Conservation (phyloP, 2,888 invertebrate genomes). For the Euzetes globulus region DNA sequence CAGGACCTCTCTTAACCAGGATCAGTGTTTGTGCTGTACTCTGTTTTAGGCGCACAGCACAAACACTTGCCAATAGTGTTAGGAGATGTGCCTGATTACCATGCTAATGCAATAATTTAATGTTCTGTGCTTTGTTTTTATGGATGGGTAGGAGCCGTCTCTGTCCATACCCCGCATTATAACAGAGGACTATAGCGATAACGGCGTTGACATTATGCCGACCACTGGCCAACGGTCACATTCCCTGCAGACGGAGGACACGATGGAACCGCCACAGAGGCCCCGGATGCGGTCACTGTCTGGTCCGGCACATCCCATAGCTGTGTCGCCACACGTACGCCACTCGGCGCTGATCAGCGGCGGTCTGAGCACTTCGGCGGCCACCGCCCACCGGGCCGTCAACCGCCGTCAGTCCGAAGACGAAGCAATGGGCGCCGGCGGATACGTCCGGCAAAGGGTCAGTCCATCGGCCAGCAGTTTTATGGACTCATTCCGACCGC, state of each 20-base stretch:
- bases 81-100: no score
- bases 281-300: constrained; percentile 27
- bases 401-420: constrained; percentile 29
- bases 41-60: no score
- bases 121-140: no score
- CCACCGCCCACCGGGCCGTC: not conserved
- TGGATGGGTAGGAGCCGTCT: constrained; percentile 25
- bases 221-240: not conserved
- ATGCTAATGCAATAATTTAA: no score
- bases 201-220: not conserved
- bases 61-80: no score
- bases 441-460: constrained; percentile 25
- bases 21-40: no score
- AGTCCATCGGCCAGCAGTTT: constrained; percentile 47
- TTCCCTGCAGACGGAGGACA: not conserved
- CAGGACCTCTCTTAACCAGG: no score
- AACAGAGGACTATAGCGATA: constrained; percentile 23
- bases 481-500: constrained; percentile 69
- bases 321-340: constrained; percentile 25
- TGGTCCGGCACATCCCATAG: constrained; percentile 26
- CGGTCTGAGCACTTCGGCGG: not conserved
- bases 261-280: not conserved
- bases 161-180: constrained; percentile 27
- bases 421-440: not conserved
- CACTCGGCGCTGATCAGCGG: constrained; percentile 31